Conservation (phyloP, 2,113 vertebrate genomes). For the Nematolebias whitei region DNA sequence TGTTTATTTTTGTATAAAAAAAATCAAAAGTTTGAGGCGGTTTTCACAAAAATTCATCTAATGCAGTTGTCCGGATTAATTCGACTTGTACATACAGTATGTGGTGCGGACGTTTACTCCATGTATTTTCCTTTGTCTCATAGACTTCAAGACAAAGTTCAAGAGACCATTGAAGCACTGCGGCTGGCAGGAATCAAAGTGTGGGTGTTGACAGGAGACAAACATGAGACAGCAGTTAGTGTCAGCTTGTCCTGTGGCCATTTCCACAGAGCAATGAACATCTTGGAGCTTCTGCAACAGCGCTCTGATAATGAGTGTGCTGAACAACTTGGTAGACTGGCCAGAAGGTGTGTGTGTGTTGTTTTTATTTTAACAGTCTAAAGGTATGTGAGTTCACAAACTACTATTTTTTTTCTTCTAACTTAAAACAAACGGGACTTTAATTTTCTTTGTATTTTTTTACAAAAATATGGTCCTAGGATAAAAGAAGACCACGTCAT, state of each 20-base stretch:
- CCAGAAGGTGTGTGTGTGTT: constrained; percentile 81
- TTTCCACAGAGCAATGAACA: constrained; percentile 96
- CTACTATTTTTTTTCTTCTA: too few relatives aligned
- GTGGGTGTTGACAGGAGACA: constrained; percentile 97
- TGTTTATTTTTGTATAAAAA: too few relatives aligned
- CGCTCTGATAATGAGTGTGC: constrained; percentile 91
- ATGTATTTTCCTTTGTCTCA: neutral
- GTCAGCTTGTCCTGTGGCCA: constrained; percentile 96
- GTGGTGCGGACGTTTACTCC: neutral
- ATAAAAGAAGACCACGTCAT: constrained; percentile 95
- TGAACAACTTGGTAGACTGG: constrained; percentile 88
- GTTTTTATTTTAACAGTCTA: neutral
- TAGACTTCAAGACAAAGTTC: constrained; percentile 95
- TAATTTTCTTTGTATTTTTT: too few relatives aligned
- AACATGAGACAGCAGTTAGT: constrained; percentile 94
- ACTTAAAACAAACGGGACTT: too few relatives aligned
- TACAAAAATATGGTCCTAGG: constrained; percentile 67
- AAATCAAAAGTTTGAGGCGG: neutral
- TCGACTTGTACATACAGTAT: neutral
- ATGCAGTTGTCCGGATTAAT: neutral
- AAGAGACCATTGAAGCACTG: constrained; percentile 94
- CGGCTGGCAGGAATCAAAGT: constrained; percentile 96
- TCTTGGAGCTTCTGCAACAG: constrained; percentile 92
- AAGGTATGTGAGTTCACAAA: neutral
- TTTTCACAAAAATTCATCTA: neutral